Base-by-base conservation (phyloP, 2,888 invertebrate species). In the Orgyia antiqua region DNA sequence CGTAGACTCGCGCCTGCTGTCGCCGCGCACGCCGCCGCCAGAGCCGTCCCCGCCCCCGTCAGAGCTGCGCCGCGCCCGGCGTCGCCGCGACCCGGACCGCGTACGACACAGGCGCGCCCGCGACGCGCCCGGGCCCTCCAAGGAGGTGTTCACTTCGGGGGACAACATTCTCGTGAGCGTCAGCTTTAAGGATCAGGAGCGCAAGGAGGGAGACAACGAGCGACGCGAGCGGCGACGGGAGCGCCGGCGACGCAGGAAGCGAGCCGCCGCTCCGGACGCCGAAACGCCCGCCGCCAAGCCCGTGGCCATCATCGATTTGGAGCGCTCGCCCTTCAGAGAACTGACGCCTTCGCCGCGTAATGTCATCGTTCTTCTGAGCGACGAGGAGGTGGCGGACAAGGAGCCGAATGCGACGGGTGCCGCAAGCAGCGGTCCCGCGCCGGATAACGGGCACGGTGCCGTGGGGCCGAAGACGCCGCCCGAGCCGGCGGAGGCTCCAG, bases 121-220 rank as follows among this genome's bases (percentile, higher is more conserved):
- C 87, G 29, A 65, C 34, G 38, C 51, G 36, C 36, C 46, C 21
- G 66, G 68, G 0, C 93, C 94, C 1, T 93, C 93, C 2, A 96
- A 96, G 69, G 96, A 96, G 77, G 95, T 97, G 2, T 96, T 95
- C 68, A 95, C 96, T 0, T 95, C 96, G 7, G 96, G 96, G 2
- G 95, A 96, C 74, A 96, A 96, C 68, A 96, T 97, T 58, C 89
- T 97, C 43, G 96, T 97, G 7, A 96, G 95, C 76, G 95, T 97
- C 10, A 96, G 95, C 72, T 97, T 96, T 75, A 93, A 93, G 67
- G 94, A 94, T 52, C 89, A 89, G 46, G 87, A 68, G 50, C 59
- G 71, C 36, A 54, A 12, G 19, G 28, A 74, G 36, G 50, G 55
- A 5, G 51, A 52, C 34, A 52, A 60, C 7, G 53, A 62, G 8